A percentile compares a stretch with the other conserved stretches of the same genome.
Conservation (phyloP, 2,797 vertebrate genomes). For the Toxotes lorentzi region DNA sequence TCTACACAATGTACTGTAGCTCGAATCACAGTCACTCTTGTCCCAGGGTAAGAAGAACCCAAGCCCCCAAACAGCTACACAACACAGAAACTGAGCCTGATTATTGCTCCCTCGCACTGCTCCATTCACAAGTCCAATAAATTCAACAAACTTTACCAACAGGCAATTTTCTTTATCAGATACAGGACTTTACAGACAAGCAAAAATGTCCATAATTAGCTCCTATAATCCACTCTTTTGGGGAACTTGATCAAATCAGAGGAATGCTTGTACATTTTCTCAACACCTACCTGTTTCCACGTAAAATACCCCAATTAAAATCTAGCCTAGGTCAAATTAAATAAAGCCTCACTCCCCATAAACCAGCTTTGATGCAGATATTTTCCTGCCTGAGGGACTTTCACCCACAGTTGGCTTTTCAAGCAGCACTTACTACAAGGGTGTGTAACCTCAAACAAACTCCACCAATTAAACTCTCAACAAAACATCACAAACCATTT, state of each 20-base stretch:
- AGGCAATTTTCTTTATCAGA: background rate
- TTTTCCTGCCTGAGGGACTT: conserved; percentile 23
- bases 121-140: conserved; percentile 6
- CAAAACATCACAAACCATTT: conserved; percentile 16
- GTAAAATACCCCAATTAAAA: conserved; percentile 2
- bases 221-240: background rate
- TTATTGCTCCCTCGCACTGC: conserved; percentile 5
- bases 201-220: background rate
- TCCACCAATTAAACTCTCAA: conserved; percentile 13
- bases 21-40: conserved; percentile 34
- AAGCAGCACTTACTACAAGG: background rate
- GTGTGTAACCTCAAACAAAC: conserved; percentile 19
- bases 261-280: conserved; percentile 1
- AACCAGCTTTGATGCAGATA: conserved; percentile 3
- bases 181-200: background rate
- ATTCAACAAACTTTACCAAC: background rate
- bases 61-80: conserved; percentile 23
- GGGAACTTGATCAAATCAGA: background rate
- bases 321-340: conserved; percentile 11
- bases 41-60: conserved; percentile 37
- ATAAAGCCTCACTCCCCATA: conserved; percentile 4
- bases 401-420: conserved; percentile 6
- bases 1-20: conserved; percentile 52
- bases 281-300: background rate
- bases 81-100: conserved; percentile 9